Evolutionary conservation across 2,888 invertebrate species (phyloP).

Genomic region (Ecdyonurus torrentis): DNA sequence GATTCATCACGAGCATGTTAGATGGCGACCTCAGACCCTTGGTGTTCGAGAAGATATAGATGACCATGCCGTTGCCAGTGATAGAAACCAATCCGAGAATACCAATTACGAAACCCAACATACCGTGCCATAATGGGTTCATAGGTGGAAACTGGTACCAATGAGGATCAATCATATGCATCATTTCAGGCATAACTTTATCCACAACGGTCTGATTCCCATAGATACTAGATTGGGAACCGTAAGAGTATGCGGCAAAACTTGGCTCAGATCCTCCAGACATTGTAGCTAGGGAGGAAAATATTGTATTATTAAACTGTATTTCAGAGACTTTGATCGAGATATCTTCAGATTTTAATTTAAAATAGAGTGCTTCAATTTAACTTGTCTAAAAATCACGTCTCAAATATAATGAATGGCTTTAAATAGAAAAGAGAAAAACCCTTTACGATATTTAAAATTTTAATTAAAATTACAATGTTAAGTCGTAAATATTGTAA

Average conservation of each 20-base stretch:
- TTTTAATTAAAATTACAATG: too few species aligned
- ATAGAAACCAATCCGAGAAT: constrained; percentile 52
- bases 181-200: constrained; percentile 52
- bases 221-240: constrained; percentile 25
- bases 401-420: too few species aligned
- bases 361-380: too few species aligned
- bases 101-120: constrained; percentile 62
- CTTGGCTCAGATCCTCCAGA: not conserved
- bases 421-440: too few species aligned
- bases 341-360: too few species aligned
- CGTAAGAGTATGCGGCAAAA: constrained; percentile 12
- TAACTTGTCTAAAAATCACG: too few species aligned
- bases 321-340: too few species aligned
- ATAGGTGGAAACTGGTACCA: constrained; percentile 70
- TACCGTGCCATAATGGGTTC: constrained; percentile 75
- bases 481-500: too few species aligned
- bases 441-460: too few species aligned
- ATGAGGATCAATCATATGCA: constrained; percentile 53
- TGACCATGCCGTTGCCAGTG: constrained; percentile 49
- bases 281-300: too few species aligned
- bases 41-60: constrained; percentile 57
- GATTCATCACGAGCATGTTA: constrained; percentile 76
- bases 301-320: too few species aligned
- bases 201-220: constrained; percentile 68
- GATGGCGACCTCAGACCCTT: constrained; percentile 72